phyloP scores from a whole-genome alignment of 1,140 invertebrate genomes.

The Pararge aegeria region DNA sequence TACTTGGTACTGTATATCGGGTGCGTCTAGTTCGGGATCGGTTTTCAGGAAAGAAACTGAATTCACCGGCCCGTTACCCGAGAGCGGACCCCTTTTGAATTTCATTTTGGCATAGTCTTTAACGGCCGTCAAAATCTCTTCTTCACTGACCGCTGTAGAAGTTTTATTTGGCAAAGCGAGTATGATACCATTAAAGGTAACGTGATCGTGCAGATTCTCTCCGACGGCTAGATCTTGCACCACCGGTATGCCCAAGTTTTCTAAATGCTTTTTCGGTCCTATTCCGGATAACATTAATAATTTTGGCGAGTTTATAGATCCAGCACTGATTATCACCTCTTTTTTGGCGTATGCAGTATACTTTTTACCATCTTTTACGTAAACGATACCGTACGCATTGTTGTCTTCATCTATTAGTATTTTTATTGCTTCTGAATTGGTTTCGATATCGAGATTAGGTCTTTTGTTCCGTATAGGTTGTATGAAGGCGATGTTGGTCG shows the following conservation, averaged over 20 bases:
- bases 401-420: conserved; percentile 85
- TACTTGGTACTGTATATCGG: conserved; percentile 81
- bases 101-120: conserved; percentile 25
- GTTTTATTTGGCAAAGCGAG: conserved; percentile 81
- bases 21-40: conserved; percentile 60
- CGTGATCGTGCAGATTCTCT: conserved; percentile 90
- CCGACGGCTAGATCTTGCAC: conserved; percentile 84
- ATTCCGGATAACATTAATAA: conserved; percentile 18
- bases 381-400: conserved; percentile 43
- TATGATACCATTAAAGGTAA: conserved; percentile 79
- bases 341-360: conserved; percentile 76
- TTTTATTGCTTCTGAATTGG: conserved; percentile 84
- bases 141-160: conserved; percentile 76
- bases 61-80: conserved; percentile 72
- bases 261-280: conserved; percentile 15
- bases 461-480: conserved; percentile 84
- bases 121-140: conserved; percentile 25
- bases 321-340: conserved; percentile 81
- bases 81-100: conserved; percentile 61
- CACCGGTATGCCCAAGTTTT: conserved; percentile 69
- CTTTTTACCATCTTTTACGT: conserved; percentile 78
- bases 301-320: conserved; percentile 14
- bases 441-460: conserved; percentile 85
- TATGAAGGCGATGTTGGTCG: conserved; percentile 87
- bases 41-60: conserved; percentile 75